Conservation (phyloP, 2,888 invertebrate species). For the Adelphocoris suturalis region DNA sequence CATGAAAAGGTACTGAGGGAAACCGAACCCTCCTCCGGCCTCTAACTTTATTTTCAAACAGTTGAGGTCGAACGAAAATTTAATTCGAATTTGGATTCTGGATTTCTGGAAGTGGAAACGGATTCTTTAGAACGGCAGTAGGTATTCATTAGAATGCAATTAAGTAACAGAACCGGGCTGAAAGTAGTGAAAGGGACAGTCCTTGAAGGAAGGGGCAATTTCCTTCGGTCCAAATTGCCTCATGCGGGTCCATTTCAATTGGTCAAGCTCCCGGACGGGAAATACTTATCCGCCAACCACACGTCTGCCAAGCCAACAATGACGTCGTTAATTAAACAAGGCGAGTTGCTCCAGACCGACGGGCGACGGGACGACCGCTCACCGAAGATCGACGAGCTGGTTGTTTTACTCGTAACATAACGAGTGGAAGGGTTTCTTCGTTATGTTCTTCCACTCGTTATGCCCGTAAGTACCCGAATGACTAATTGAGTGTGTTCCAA, state of each 20-base stretch:
- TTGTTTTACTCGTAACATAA: background rate
- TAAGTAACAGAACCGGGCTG: background rate
- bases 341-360: slow-evolving; percentile 2
- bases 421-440: no score
- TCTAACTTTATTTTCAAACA: no score
- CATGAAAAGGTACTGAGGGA: no score
- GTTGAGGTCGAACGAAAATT: no score
- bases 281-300: background rate
- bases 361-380: background rate
- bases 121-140: no score
- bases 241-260: background rate
- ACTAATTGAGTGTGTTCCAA: no score
- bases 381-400: background rate
- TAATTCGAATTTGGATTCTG: no score
- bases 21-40: no score
- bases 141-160: background rate
- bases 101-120: no score
- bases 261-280: slow-evolving; percentile 5
- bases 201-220: background rate
- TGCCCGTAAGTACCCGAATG: no score
- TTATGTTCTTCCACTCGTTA: no score
- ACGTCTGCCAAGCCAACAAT: slow-evolving; percentile 8
- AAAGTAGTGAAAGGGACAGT: slow-evolving; percentile 19
- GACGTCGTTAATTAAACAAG: slow-evolving; percentile 31
- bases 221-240: slow-evolving; percentile 5